These are phyloP conservation scores for Dallia pectoralis DNA, from an alignment of 2,797 vertebrate species.

Conservation along the genomic window DNA sequence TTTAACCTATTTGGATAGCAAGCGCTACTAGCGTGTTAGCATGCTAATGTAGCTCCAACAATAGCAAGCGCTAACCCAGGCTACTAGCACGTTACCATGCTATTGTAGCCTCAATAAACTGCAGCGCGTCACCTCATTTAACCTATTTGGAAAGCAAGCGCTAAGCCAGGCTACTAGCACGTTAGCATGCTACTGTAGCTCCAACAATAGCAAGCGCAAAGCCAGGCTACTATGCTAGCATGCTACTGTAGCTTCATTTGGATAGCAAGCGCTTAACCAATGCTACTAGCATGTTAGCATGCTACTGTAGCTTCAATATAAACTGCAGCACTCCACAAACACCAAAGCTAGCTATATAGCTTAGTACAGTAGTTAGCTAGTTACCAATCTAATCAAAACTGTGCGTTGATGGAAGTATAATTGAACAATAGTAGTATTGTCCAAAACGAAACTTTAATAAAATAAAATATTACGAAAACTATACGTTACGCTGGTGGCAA, in stretches of 20 bases:
- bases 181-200: no score
- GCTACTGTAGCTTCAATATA: background rate
- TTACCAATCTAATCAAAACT: background rate
- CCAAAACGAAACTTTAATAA: background rate
- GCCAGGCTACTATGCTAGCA: no score
- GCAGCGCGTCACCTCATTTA: no score
- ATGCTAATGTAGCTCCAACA: background rate
- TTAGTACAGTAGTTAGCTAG: background rate
- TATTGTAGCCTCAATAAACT: no score
- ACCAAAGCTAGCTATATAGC: background rate
- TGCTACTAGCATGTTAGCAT: slow-evolving; percentile 10
- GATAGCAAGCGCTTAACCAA: slow-evolving; percentile 45
- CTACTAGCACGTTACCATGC: no score
- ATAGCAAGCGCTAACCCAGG: no score
- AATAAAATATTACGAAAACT: background rate
- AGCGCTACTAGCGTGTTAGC: slow-evolving; percentile 1
- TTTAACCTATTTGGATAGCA: slow-evolving; percentile 60
- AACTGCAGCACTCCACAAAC: background rate
- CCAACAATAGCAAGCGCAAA: no score
- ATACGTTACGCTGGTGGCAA: background rate
- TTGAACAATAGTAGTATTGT: background rate
- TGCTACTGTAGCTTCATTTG: no score
- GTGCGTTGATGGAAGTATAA: background rate
- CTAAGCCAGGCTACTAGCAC: no score
- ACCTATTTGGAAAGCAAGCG: no score